Conservation (phyloP, 2,113 vertebrate genomes). For the Tapirus terrestris region DNA sequence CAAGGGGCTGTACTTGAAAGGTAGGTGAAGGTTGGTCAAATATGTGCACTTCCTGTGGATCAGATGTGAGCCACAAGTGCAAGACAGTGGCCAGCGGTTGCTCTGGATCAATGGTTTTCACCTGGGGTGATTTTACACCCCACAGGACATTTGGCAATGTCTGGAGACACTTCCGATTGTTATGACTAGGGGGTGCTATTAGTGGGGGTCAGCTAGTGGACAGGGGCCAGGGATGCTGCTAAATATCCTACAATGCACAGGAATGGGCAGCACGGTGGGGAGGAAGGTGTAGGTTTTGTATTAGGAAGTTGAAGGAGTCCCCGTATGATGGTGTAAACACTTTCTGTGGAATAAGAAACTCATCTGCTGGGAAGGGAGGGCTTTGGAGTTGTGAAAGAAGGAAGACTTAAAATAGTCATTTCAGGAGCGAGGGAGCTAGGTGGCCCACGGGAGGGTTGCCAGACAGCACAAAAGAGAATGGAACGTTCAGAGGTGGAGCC, state of each 20-base stretch:
- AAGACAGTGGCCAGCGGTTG: background rate
- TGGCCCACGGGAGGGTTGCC: background rate
- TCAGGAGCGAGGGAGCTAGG: background rate
- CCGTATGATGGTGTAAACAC: background rate
- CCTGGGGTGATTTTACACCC: background rate
- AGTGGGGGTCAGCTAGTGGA: background rate
- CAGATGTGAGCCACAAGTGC: background rate
- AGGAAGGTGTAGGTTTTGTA: background rate
- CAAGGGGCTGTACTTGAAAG: background rate
- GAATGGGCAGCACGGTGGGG: background rate
- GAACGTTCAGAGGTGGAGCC: background rate
- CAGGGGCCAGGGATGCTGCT: background rate
- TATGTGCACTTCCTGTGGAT: background rate
- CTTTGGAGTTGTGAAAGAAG: background rate
- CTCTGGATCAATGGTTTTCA: background rate
- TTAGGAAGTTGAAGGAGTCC: background rate
- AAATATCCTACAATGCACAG: accelerated
- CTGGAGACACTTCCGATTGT: background rate
- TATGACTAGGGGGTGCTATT: background rate
- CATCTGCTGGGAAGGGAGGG: background rate
- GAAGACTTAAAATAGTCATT: background rate
- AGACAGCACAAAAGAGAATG: background rate
- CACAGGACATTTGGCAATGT: background rate
- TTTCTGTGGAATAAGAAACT: background rate
- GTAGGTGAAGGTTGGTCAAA: background rate